Percentiles rank a stretch among this genome's conserved stretches.
phyloP scores from a whole-genome alignment of 2,113 vertebrate genomes.

The Platanista minor region DNA sequence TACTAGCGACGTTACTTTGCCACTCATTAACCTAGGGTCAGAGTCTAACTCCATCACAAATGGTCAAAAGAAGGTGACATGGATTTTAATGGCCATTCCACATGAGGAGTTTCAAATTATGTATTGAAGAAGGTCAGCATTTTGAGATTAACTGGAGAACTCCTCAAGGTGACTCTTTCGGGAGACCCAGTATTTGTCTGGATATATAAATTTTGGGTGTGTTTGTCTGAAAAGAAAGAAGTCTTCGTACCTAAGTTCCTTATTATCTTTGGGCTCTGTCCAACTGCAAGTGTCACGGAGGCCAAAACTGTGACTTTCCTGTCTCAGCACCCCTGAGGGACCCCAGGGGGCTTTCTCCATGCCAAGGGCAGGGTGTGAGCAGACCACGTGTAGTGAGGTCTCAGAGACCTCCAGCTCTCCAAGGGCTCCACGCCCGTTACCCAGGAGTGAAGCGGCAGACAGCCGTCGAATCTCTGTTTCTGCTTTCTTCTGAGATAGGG shows the following conservation, averaged over 20 bases:
- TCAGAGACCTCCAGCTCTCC: not conserved
- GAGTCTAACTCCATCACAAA: not conserved
- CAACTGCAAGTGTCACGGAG: not conserved
- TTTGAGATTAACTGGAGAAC: not conserved
- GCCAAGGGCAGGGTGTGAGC: rapidly evolving
- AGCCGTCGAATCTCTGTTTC: not conserved
- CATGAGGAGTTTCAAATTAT: not conserved
- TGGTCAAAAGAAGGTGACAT: not conserved
- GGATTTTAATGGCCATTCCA: not conserved
- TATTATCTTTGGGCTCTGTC: not conserved
- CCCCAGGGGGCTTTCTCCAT: not conserved
- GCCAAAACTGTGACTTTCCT: too few species aligned
- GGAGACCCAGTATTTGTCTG: not conserved
- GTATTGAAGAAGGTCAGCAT: not conserved
- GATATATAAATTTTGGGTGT: not conserved
- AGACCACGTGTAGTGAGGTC: not conserved
- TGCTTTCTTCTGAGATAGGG: not conserved
- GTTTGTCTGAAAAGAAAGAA: not conserved
- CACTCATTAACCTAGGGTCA: not conserved
- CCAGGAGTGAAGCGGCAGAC: not conserved
- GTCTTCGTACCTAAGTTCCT: not conserved
- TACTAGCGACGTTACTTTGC: rapidly evolving
- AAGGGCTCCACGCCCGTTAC: rapidly evolving
- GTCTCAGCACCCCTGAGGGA: not conserved
- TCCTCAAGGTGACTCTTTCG: not conserved